A percentile compares a stretch with the other conserved stretches of the same genome.
Evolutionary conservation across 2,113 vertebrate genomes (phyloP).

Genomic region (Planiliza haematocheilus): DNA sequence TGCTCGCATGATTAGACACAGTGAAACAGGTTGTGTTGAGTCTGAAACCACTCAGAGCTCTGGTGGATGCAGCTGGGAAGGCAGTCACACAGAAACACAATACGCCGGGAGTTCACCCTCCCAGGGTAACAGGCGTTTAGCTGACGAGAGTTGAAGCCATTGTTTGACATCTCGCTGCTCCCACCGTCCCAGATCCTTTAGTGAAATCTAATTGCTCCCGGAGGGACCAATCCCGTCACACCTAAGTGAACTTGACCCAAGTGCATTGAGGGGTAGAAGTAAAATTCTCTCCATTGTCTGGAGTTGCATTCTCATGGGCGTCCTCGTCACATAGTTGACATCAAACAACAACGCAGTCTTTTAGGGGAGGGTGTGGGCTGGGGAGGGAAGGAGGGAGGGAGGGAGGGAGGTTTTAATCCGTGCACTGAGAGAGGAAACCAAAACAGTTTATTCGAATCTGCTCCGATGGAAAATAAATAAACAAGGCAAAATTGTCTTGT

Average conservation of each 20-base stretch:
- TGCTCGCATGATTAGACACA: slow-evolving; percentile 21
- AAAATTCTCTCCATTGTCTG: slow-evolving; percentile 68
- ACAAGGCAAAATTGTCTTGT: slow-evolving; percentile 55
- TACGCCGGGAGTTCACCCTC: slow-evolving; percentile 25
- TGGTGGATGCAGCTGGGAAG: slow-evolving; percentile 31
- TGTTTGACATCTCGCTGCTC: slow-evolving; percentile 86
- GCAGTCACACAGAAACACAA: slow-evolving; percentile 51
- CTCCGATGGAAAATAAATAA: slow-evolving; percentile 60
- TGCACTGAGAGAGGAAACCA: slow-evolving; percentile 20
- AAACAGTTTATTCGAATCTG: slow-evolving; percentile 55
- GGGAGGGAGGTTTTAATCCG: slow-evolving; percentile 39
- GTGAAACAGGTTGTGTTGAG: slow-evolving; percentile 28
- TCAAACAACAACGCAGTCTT: slow-evolving; percentile 28
- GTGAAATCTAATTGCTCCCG: slow-evolving; percentile 92
- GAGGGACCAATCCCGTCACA: slow-evolving; percentile 88
- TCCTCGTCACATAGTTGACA: slow-evolving; percentile 27
- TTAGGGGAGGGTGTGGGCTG: neutral
- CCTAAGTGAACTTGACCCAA: slow-evolving; percentile 80
- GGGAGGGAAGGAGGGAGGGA: neutral
- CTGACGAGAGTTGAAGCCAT: slow-evolving; percentile 83
- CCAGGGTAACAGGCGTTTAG: slow-evolving; percentile 72
- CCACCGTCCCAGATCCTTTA: slow-evolving; percentile 76
- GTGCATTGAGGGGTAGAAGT: slow-evolving; percentile 79
- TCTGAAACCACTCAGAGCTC: slow-evolving; percentile 36
- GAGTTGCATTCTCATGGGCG: slow-evolving; percentile 64